A percentile compares a stretch with the other conserved stretches of the same genome.
Evolutionary conservation across 2,888 invertebrate species (phyloP).

Genomic region (Lypha dubia): DNA sequence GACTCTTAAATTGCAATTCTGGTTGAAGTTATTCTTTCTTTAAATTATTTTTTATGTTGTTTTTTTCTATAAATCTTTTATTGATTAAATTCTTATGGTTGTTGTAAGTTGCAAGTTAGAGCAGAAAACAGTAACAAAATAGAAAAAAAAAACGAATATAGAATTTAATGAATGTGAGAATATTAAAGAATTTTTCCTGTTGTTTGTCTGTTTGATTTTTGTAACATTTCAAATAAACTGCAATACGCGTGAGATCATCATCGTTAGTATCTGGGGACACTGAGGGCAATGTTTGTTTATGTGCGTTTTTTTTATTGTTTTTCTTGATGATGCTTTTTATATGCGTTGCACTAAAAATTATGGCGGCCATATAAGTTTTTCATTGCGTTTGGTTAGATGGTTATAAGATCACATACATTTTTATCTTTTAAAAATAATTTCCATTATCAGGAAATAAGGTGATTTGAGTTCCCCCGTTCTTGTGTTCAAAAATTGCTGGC

Average conservation of each 20-base stretch:
- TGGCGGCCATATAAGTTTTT: background rate
- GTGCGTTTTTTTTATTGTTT: slow-evolving; percentile 28
- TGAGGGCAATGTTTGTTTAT: slow-evolving; percentile 47
- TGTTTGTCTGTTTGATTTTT: slow-evolving; percentile 9
- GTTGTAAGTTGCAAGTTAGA: slow-evolving; percentile 26
- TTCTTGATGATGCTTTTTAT: slow-evolving; percentile 20
- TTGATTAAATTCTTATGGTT: slow-evolving; percentile 65
- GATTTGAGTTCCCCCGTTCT: no score
- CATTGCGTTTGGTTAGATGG: background rate
- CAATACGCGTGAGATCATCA: slow-evolving; percentile 67
- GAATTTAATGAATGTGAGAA: slow-evolving; percentile 67
- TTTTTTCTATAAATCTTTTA: slow-evolving; percentile 24
- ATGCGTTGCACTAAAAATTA: background rate
- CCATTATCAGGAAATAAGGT: no score
- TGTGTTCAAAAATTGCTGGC: no score
- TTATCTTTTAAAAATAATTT: no score
- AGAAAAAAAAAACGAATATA: slow-evolving; percentile 34
- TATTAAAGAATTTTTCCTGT: slow-evolving; percentile 58
- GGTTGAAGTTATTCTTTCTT: background rate
- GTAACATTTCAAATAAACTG: slow-evolving; percentile 46
- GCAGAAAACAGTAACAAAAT: slow-evolving; percentile 26
- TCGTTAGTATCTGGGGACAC: slow-evolving; percentile 50
- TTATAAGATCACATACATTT: background rate
- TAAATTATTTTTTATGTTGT: no score
- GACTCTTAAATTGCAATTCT: slow-evolving; percentile 18